Evolutionary conservation across 2,113 vertebrate genomes (phyloP), one percentile per base, ranked within the genome.

Genomic region (Rynchops niger): DNA sequence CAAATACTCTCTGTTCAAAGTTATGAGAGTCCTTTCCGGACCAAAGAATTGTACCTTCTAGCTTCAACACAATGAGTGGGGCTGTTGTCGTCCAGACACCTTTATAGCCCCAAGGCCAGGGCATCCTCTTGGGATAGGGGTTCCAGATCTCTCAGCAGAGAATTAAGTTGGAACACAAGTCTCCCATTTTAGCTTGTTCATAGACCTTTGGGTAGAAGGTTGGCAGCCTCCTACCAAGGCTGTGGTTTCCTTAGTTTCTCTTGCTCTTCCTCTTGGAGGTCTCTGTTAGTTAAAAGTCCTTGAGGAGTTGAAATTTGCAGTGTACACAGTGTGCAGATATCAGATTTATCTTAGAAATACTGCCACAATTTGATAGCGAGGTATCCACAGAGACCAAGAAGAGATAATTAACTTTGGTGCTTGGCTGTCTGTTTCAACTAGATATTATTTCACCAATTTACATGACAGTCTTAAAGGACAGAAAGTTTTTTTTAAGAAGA

Each of bases 371-470:
- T 85, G 66, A 87, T 88, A 85, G 30, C 69, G 49, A 85, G 34
- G 47, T 23, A 67, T 87, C 90, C 58, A 79, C 82, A 72, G 84
- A 61, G 84, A 87, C 34, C 9, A 84, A 72, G 65, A 63, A 87
- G 56, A 94, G 73, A 91, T 49, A 87, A 94, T 91, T 93, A 85
- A 90, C 78, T 95, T 91, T 56, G 32, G 43, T 85, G 30, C 74
- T 89, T 79, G 70, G 76, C 84, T 93, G 86, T 91, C 94, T 86
- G 8, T 89, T 96, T 93, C 93, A 93, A 84, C 81, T 85, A 91
- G 36, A 16, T 91, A 90, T 82, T 94, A 90, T 76, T 94, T 94
- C 43, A 90, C 53, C 36, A 96, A 76, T 91, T 91, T 90, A 87
- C 43, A 36, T 85, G 81, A 95, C 61, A 93, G 52, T 52, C 73